These are phyloP conservation scores for Drosophila mayri DNA, from an alignment of 1,140 invertebrate species.

Conservation along the genomic window DNA sequence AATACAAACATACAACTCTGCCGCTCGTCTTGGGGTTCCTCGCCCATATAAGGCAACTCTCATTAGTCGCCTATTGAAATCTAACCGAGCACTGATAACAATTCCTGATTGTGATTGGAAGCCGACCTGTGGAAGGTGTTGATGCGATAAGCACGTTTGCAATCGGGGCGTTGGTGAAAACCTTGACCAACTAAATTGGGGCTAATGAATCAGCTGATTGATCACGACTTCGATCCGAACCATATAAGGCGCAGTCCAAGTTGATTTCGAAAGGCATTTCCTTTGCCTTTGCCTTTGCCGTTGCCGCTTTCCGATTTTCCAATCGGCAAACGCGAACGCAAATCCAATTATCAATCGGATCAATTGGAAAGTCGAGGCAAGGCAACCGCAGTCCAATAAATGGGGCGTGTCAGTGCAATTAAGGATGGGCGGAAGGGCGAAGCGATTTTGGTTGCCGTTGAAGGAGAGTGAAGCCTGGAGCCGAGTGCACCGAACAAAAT, in stretches of 20 bases:
- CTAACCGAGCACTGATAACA: constrained; percentile 30
- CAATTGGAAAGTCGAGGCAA: constrained; percentile 67
- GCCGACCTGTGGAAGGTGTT: constrained; percentile 38
- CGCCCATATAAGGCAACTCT: constrained; percentile 30
- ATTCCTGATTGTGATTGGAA: constrained; percentile 27
- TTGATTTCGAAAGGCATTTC: constrained; percentile 48
- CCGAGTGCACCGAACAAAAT: constrained; percentile 12
- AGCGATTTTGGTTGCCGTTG: constrained; percentile 27
- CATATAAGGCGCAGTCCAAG: constrained; percentile 24
- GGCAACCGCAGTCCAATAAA: constrained; percentile 66
- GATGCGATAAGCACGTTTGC: constrained; percentile 58
- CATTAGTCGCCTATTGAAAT: constrained; percentile 38
- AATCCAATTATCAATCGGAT: constrained; percentile 74
- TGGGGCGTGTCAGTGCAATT: constrained; percentile 62
- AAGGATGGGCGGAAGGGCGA: constrained; percentile 49
- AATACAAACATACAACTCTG: constrained; percentile 5
- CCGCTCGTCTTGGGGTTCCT: constrained; percentile 26
- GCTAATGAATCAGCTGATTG: constrained; percentile 65
- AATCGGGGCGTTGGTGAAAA: constrained; percentile 42
- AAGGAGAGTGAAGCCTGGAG: constrained; percentile 29
- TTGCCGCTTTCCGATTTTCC: constrained; percentile 22
- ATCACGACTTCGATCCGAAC: constrained; percentile 37
- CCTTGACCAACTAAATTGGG: constrained; percentile 73
- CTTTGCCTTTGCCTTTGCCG: constrained; percentile 33
- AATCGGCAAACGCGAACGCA: constrained; percentile 56